phyloP scores from a whole-genome alignment of 2,888 invertebrate genomes.

The Cheilosia impressa region DNA sequence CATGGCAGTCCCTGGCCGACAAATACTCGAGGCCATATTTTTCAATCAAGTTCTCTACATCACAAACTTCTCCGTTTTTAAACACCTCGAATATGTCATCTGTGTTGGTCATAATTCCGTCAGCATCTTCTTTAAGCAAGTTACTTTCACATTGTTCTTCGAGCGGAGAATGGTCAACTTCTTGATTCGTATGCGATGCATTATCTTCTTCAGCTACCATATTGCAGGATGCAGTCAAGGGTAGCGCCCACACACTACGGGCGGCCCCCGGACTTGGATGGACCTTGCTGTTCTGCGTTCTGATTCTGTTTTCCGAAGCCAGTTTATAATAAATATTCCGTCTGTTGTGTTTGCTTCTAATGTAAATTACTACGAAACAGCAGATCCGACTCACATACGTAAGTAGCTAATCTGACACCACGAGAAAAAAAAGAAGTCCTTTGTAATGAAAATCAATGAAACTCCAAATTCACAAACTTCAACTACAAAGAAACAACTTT shows the following conservation, averaged over 20 bases:
- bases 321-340: conserved; percentile 80
- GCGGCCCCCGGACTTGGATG: conserved; percentile 95
- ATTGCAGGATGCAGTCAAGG: conserved; percentile 90
- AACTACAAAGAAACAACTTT: neutral
- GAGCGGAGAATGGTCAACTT: conserved; percentile 81
- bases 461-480: neutral
- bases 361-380: neutral
- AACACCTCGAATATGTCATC: conserved; percentile 94
- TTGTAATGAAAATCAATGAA: conserved; percentile 7
- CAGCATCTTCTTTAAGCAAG: conserved; percentile 81
- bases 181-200: conserved; percentile 83
- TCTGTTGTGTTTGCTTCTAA: conserved; percentile 3
- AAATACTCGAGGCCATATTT: conserved; percentile 91
- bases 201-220: conserved; percentile 89
- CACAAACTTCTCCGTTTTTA: conserved; percentile 92
- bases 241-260: conserved; percentile 94
- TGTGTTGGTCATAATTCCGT: conserved; percentile 80
- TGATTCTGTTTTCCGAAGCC: conserved; percentile 83
- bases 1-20: conserved; percentile 93
- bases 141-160: conserved; percentile 84
- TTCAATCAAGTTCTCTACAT: conserved; percentile 93
- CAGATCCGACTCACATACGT: neutral
- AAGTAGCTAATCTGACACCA: too few species aligned
- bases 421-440: neutral
- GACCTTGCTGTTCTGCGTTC: conserved; percentile 85